Conservation (phyloP, 2,888 invertebrate species). For the Liodrosophila aerea region DNA sequence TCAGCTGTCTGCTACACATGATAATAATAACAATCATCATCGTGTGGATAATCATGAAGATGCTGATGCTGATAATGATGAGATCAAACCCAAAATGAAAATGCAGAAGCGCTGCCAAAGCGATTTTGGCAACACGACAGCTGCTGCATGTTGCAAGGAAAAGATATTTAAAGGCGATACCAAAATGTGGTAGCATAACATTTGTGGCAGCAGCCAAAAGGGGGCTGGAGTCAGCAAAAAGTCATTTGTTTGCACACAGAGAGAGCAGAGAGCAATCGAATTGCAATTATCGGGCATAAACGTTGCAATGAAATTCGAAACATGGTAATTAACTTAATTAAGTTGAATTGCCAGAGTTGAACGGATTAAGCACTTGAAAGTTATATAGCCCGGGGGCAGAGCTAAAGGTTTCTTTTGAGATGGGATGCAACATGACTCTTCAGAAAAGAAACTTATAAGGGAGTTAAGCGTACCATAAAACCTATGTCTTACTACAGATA, state of each 20-base stretch:
- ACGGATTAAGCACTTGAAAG: not conserved
- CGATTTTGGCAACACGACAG: constrained; percentile 74
- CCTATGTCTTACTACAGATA: too few relatives aligned
- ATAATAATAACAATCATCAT: constrained; percentile 16
- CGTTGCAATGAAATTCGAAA: constrained; percentile 30
- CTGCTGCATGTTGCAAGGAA: constrained; percentile 31
- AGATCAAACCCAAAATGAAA: constrained; percentile 47
- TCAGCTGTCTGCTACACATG: constrained; percentile 25
- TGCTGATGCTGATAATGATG: constrained; percentile 50
- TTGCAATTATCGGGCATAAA: constrained; percentile 43
- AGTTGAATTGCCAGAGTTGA: constrained; percentile 1
- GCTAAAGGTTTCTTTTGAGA: not conserved
- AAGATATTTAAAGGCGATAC: constrained; percentile 61
- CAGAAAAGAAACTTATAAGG: too few relatives aligned
- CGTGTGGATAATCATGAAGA: constrained; percentile 5
- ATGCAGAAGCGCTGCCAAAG: constrained; percentile 64
- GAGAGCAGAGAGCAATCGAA: constrained; percentile 31
- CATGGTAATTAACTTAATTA: constrained; percentile 39
- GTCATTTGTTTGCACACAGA: constrained; percentile 20
- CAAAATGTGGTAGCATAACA: constrained; percentile 64
- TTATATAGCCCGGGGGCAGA: not conserved
- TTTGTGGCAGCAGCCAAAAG: constrained; percentile 26
- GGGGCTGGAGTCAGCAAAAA: not conserved
- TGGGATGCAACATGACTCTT: too few relatives aligned
- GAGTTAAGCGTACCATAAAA: too few relatives aligned